phyloP scores from a whole-genome alignment of 2,888 invertebrate genomes.

The Erebia epiphron region DNA sequence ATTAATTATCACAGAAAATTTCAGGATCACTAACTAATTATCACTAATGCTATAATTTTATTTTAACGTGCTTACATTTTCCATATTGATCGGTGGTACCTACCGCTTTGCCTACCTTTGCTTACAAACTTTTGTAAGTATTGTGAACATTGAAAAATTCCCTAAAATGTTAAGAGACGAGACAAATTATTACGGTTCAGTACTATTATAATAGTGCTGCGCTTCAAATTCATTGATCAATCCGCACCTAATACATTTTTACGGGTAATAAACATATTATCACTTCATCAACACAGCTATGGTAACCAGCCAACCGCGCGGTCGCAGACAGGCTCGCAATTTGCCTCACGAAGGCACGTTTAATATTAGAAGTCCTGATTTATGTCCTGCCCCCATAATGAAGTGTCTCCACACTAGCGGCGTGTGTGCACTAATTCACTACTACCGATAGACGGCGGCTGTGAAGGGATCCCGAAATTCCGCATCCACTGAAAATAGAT shows the following conservation, averaged over 20 bases:
- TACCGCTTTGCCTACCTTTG: slow-evolving; percentile 2
- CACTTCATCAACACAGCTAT: slow-evolving; percentile 50
- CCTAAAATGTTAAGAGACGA: slow-evolving; percentile 1
- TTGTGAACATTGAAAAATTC: slow-evolving; percentile 25
- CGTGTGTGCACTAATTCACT: slow-evolving; percentile 77
- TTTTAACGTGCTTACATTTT: not conserved
- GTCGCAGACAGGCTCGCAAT: slow-evolving; percentile 67
- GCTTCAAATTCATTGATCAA: slow-evolving; percentile 37
- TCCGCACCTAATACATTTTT: slow-evolving; percentile 46
- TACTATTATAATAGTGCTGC: slow-evolving; percentile 14
- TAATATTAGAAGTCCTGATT: slow-evolving; percentile 84
- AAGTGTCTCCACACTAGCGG: slow-evolving; percentile 80
- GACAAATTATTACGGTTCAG: slow-evolving; percentile 21
- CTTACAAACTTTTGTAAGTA: too few relatives aligned
- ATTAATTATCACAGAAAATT: too few relatives aligned
- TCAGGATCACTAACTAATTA: too few relatives aligned
- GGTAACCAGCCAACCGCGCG: slow-evolving; percentile 57
- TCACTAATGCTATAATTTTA: not conserved
- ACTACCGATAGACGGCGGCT: slow-evolving; percentile 62
- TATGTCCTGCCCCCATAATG: slow-evolving; percentile 79
- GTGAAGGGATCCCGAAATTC: slow-evolving; percentile 42
- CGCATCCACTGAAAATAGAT: slow-evolving; percentile 27
- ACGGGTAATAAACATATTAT: slow-evolving; percentile 47
- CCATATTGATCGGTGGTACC: not conserved
- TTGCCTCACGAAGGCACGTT: slow-evolving; percentile 81